phyloP scores from a whole-genome alignment of 2,797 vertebrate genomes.

The Leptodactylus fallax region DNA sequence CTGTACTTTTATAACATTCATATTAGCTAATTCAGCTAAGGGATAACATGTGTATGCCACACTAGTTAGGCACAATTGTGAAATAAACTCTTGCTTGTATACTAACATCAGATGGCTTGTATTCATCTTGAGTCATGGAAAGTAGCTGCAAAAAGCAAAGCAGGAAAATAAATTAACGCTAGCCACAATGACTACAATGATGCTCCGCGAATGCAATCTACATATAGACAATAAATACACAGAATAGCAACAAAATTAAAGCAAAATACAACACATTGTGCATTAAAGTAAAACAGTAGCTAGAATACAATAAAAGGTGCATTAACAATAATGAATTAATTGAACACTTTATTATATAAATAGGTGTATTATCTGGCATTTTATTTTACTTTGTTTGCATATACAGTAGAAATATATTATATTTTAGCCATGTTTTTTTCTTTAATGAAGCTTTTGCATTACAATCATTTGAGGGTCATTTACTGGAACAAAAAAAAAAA shows the following conservation, averaged over 20 bases:
- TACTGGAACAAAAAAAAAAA: conserved; percentile 25
- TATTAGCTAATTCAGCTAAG: not conserved
- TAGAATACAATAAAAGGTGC: not conserved
- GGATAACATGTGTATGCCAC: not conserved
- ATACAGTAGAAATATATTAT: not conserved
- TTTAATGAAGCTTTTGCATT: conserved; percentile 22
- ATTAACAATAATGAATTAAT: not conserved
- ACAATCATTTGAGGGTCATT: conserved; percentile 23
- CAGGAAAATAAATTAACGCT: conserved; percentile 77
- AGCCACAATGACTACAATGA: conserved; percentile 68
- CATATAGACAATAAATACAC: not conserved
- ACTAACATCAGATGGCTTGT: conserved; percentile 96
- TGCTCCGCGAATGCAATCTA: not conserved
- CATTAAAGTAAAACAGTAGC: conserved; percentile 38
- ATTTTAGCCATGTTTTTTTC: conserved; percentile 40
- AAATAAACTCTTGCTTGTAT: conserved; percentile 65
- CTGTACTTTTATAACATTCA: not conserved
- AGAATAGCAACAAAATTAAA: not conserved
- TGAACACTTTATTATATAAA: not conserved
- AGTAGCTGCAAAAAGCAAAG: conserved; percentile 90
- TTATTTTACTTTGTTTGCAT: not conserved
- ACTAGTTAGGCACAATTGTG: not conserved
- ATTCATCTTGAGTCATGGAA: conserved; percentile 91
- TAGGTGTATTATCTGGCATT: not conserved
- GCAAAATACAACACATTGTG: conserved; percentile 1